A percentile compares a stretch with the other conserved stretches of the same genome.
Conservation (phyloP, 1,140 invertebrate species). For the Saccostrea glomerata region DNA sequence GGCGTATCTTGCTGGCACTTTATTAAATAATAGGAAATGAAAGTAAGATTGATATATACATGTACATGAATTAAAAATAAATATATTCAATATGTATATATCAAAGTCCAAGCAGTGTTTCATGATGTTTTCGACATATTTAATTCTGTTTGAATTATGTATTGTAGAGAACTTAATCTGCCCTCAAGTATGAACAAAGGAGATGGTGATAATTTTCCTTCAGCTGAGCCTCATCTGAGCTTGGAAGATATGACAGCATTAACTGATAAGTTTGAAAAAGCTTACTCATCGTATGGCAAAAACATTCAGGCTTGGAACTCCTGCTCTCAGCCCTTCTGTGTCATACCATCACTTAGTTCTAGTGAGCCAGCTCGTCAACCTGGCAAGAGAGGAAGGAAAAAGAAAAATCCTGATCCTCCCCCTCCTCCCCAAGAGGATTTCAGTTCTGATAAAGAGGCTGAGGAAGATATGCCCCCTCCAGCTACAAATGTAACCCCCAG, state of each 20-base stretch:
- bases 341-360: not conserved
- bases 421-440: not conserved
- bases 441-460: constrained; percentile 19
- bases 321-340: constrained; percentile 19
- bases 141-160: not conserved
- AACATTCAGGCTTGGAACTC: constrained; percentile 22
- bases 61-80: too few relatives aligned
- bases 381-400: constrained; percentile 30
- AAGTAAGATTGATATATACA: too few relatives aligned
- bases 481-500: not conserved
- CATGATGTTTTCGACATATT: not conserved
- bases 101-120: not conserved
- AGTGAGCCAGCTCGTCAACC: not conserved
- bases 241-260: constrained; percentile 21
- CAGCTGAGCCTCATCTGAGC: constrained; percentile 37
- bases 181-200: constrained; percentile 16
- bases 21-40: too few relatives aligned
- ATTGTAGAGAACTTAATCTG: constrained; percentile 21
- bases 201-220: constrained; percentile 25
- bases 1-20: too few relatives aligned
- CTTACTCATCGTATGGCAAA: constrained; percentile 31
- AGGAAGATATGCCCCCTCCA: constrained; percentile 43
- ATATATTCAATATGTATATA: too few relatives aligned
- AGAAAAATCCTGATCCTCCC: not conserved
- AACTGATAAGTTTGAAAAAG: constrained; percentile 14